Conservation (phyloP, 2,888 invertebrate species). For the Nymphalis polychloros region DNA sequence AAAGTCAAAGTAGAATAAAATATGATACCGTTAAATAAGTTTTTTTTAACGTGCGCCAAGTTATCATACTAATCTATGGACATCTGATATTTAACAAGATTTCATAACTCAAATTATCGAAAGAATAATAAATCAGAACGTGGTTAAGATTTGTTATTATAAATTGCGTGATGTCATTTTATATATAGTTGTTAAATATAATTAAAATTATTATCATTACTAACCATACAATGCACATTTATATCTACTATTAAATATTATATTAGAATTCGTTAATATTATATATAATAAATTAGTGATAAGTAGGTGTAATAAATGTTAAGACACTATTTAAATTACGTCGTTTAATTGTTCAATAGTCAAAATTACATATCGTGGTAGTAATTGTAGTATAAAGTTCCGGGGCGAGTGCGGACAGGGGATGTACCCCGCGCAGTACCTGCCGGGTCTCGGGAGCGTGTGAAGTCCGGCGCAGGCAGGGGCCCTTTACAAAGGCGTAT, state of each 20-base stretch:
- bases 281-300: no score
- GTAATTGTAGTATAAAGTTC: slow-evolving; percentile 22
- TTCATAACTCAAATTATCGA: slow-evolving; percentile 19
- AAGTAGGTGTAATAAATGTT: no score
- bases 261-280: no score
- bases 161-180: neutral
- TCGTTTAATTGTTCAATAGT: slow-evolving; percentile 20
- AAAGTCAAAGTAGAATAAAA: slow-evolving; percentile 44
- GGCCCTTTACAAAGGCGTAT: slow-evolving; percentile 70
- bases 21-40: slow-evolving; percentile 37
- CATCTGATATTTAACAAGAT: slow-evolving; percentile 35
- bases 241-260: no score
- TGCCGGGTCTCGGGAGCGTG: slow-evolving; percentile 65
- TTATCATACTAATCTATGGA: slow-evolving; percentile 40
- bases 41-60: slow-evolving; percentile 37
- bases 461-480: slow-evolving; percentile 77
- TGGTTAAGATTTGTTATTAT: slow-evolving; percentile 16
- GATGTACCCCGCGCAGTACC: slow-evolving; percentile 43
- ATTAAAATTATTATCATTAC: no score
- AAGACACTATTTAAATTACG: no score
- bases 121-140: slow-evolving; percentile 15
- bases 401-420: slow-evolving; percentile 23
- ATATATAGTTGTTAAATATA: no score
- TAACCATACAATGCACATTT: no score
- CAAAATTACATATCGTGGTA: slow-evolving; percentile 22